A percentile compares a stretch with the other conserved stretches of the same genome.
phyloP scores from a whole-genome alignment of 2,888 invertebrate genomes.

The Laspeyria flexula region DNA sequence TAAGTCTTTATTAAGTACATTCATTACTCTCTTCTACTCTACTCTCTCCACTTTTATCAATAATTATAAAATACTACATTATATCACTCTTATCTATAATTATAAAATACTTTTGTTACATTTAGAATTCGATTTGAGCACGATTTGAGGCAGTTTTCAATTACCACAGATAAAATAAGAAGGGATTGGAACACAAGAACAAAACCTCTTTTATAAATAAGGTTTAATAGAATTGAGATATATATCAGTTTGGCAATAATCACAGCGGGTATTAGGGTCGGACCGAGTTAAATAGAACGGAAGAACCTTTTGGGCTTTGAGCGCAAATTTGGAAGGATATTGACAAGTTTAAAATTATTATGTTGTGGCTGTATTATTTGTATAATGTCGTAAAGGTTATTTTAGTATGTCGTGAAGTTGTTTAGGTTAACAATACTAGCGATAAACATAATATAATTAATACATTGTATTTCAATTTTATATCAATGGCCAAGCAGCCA shows the following conservation, averaged over 20 bases:
- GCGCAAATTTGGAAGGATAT: constrained; percentile 30
- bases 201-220: constrained; percentile 25
- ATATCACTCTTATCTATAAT: too few relatives aligned
- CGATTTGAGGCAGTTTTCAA: too few relatives aligned
- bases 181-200: background rate
- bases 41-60: too few relatives aligned
- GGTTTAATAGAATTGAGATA: constrained; percentile 51
- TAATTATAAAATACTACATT: too few relatives aligned
- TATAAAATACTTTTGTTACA: too few relatives aligned
- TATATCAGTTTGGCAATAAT: constrained; percentile 43
- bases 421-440: background rate
- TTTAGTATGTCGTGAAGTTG: background rate
- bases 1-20: too few relatives aligned
- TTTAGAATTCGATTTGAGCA: too few relatives aligned
- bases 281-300: constrained; percentile 53
- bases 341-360: constrained; percentile 34
- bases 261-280: constrained; percentile 32
- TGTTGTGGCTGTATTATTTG: constrained; percentile 17
- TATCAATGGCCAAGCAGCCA: too few relatives aligned
- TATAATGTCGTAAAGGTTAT: background rate
- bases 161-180: background rate
- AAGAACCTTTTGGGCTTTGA: constrained; percentile 48
- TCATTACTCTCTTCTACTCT: too few relatives aligned
- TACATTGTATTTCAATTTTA: too few relatives aligned
- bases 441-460: too few relatives aligned